A percentile compares a stretch with the other conserved stretches of the same genome.
Evolutionary conservation across 2,797 vertebrate genomes (phyloP).

Genomic region (Peromyscus melanophrys): DNA sequence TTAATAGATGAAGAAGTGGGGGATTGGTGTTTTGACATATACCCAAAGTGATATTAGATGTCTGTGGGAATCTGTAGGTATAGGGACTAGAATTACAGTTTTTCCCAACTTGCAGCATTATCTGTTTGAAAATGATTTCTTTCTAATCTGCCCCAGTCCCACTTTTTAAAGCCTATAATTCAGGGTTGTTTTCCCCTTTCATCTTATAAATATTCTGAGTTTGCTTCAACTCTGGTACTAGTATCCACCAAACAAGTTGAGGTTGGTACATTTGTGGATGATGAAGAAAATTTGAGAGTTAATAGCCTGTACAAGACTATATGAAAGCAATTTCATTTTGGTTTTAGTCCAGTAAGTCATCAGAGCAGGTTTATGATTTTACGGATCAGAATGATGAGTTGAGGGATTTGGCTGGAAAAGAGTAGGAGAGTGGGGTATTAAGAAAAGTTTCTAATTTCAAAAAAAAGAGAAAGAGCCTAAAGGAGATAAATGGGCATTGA

Average conservation of each 20-base stretch:
- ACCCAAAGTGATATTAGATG: constrained; percentile 32
- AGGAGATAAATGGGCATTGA: constrained; percentile 21
- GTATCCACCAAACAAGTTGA: constrained; percentile 30
- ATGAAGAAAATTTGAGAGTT: constrained; percentile 84
- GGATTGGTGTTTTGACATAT: constrained; percentile 60
- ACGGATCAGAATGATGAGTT: neutral
- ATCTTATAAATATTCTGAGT: constrained; percentile 55
- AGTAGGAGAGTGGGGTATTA: neutral
- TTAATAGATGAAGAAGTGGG: constrained; percentile 55
- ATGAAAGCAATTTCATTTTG: constrained; percentile 84
- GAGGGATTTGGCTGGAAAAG: constrained; percentile 35
- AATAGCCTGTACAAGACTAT: constrained; percentile 84
- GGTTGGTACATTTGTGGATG: constrained; percentile 32
- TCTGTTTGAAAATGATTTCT: constrained; percentile 41
- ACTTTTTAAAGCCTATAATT: neutral
- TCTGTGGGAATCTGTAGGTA: neutral
- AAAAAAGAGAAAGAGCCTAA: neutral
- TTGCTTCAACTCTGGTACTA: constrained; percentile 25
- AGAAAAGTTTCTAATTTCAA: constrained; percentile 57
- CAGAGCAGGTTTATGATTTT: constrained; percentile 81
- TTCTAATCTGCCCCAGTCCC: neutral
- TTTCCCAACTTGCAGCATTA: constrained; percentile 51
- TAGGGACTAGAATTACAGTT: constrained; percentile 1
- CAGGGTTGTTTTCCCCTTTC: neutral
- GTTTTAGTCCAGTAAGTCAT: constrained; percentile 78